A percentile compares a stretch with the other conserved stretches of the same genome.
phyloP scores from a whole-genome alignment of 1,140 invertebrate species.

The Aphis craccivora region DNA sequence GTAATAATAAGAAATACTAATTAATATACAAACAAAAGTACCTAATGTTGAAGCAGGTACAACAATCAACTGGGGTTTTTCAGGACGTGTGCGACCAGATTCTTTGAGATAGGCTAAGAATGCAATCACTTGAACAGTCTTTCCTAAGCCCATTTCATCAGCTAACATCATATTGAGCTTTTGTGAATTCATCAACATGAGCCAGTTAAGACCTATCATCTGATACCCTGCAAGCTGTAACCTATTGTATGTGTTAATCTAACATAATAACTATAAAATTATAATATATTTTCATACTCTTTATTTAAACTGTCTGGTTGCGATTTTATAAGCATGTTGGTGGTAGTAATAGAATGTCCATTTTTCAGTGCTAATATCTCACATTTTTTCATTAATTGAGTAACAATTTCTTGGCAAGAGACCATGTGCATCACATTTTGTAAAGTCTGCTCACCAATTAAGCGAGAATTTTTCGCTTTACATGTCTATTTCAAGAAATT shows the following conservation, averaged over 20 bases:
- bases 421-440: slow-evolving; percentile 77
- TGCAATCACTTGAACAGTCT: slow-evolving; percentile 89
- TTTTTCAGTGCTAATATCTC: slow-evolving; percentile 74
- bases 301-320: slow-evolving; percentile 71
- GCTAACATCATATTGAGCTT: slow-evolving; percentile 94
- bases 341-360: slow-evolving; percentile 76
- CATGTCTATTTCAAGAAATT: slow-evolving; percentile 65
- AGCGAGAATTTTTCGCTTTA: slow-evolving; percentile 75
- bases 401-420: slow-evolving; percentile 74
- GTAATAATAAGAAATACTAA: background rate
- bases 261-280: slow-evolving; percentile 45
- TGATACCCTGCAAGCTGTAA: slow-evolving; percentile 86
- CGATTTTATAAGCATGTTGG: slow-evolving; percentile 70
- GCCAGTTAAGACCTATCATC: slow-evolving; percentile 93
- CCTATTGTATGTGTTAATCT: slow-evolving; percentile 64
- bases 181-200: slow-evolving; percentile 87
- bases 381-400: slow-evolving; percentile 78
- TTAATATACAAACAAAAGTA: slow-evolving; percentile 63
- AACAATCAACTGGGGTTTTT: slow-evolving; percentile 84
- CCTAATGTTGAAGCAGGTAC: slow-evolving; percentile 91
- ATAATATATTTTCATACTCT: slow-evolving; percentile 64
- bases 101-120: slow-evolving; percentile 90
- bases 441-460: slow-evolving; percentile 74
- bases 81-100: slow-evolving; percentile 64
- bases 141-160: slow-evolving; percentile 90